These are phyloP conservation scores for Polyommatus icarus DNA, from an alignment of 2,888 invertebrate species.

Conservation along the genomic window DNA sequence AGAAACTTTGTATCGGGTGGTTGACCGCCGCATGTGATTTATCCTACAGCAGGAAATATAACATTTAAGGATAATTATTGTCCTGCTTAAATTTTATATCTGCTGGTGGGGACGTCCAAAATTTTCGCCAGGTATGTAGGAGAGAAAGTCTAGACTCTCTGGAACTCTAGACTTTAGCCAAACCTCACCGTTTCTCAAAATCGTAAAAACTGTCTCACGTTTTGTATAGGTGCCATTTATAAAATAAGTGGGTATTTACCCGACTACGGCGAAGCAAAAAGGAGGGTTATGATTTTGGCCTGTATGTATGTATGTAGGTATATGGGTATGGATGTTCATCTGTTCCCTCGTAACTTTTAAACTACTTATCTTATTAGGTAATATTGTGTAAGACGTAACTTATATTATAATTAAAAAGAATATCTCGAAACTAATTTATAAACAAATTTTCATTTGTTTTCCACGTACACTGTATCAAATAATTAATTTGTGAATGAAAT, in stretches of 20 bases:
- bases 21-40: background rate
- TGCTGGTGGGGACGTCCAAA: too few relatives aligned
- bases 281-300: too few relatives aligned
- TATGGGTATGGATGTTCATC: too few relatives aligned
- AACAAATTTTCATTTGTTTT: background rate
- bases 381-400: background rate
- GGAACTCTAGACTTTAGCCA: background rate
- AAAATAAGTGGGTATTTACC: too few relatives aligned
- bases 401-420: background rate
- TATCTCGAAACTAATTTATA: background rate
- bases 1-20: background rate
- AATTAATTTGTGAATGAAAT: background rate
- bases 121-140: too few relatives aligned
- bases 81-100: too few relatives aligned
- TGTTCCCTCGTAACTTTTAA: too few relatives aligned
- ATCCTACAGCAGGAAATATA: background rate
- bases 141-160: background rate
- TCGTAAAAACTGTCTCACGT: background rate
- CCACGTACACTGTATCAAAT: background rate
- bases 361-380: too few relatives aligned
- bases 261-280: too few relatives aligned
- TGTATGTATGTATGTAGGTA: too few relatives aligned
- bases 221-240: background rate
- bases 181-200: background rate
- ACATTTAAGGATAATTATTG: background rate